Base-by-base conservation (phyloP, 2,113 vertebrate species). In the Phrynosoma blainvillii region DNA sequence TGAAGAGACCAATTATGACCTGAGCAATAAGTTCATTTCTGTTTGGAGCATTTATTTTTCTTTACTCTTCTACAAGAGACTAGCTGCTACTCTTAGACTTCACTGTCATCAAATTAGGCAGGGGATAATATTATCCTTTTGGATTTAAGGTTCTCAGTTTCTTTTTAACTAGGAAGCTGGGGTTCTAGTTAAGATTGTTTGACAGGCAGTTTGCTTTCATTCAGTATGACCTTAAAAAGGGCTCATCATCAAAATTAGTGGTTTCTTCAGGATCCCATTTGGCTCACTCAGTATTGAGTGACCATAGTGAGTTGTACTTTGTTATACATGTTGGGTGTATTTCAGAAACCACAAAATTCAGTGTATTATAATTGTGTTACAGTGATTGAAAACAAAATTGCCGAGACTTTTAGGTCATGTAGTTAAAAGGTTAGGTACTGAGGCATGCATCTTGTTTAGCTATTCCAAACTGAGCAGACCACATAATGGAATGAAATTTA, bases 41-140 rank as follows among this genome's bases (percentile, higher is more conserved):
- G 20, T 76, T 56, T 66, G 78, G 75, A n/a, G 70, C 77, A 81
- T 81, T 89, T 89, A 74, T 81, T 89, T 89, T 75, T 2, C 40
- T 85, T 80, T 66, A 21, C 56, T 85, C 21, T 89, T 81, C 68
- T 81, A 23, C 62, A 75, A 56, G 68, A 85, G 73, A 42, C 79
- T 77, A 85, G 56, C 77, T 90, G 86, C 83, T 78, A 85, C 52
- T 82, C 70, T 88, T 85, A 47, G 83, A 47, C 81, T 88, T 90
- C 56, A 88, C 30, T n/a, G 79, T 32, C 71, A 47, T 10, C 36
- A 25, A 81, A 81, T 88, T 77, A 85, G 82, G 82, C 42, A 80
- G 66, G 73, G 71, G 56, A 85, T 85, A 70, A 84, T 70, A 84
- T 88, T 86, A 78, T 84, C 47, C 42, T 76, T 71, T 36, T 90